Conservation (phyloP, 2,888 invertebrate species). For the Dichetophora obliterata region DNA sequence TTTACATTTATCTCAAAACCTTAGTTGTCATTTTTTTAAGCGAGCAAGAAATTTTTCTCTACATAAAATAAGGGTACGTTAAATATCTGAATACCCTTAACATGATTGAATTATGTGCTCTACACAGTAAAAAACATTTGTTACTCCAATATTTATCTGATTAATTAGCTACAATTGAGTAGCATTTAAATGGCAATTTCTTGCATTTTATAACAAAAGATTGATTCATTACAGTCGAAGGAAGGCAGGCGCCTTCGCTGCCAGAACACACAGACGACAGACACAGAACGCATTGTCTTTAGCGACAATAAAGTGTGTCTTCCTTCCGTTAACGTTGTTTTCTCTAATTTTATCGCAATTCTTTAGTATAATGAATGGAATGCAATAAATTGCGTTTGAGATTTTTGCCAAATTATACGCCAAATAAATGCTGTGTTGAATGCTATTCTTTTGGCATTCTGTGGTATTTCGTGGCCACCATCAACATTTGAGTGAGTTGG, state of each 20-base stretch:
- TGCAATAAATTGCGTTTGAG: constrained; percentile 14
- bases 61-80: no score
- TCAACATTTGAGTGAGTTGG: background rate
- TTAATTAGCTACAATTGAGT: constrained; percentile 9
- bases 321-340: background rate
- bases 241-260: background rate
- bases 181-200: constrained; percentile 11
- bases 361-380: constrained; percentile 9
- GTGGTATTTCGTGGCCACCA: background rate
- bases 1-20: no score
- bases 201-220: constrained; percentile 2
- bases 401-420: no score
- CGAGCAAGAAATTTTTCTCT: no score
- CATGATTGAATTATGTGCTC: no score
- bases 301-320: background rate
- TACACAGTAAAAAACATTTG: no score
- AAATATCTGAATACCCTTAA: no score
- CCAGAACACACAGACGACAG: background rate
- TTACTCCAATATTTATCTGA: background rate
- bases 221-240: background rate
- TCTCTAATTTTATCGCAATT: background rate
- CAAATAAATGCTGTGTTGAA: no score
- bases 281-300: background rate
- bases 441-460: background rate
- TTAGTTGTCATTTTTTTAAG: no score